Evolutionary conservation across 2,888 invertebrate species (phyloP).

Genomic region (Rotaria magnacalcarata): DNA sequence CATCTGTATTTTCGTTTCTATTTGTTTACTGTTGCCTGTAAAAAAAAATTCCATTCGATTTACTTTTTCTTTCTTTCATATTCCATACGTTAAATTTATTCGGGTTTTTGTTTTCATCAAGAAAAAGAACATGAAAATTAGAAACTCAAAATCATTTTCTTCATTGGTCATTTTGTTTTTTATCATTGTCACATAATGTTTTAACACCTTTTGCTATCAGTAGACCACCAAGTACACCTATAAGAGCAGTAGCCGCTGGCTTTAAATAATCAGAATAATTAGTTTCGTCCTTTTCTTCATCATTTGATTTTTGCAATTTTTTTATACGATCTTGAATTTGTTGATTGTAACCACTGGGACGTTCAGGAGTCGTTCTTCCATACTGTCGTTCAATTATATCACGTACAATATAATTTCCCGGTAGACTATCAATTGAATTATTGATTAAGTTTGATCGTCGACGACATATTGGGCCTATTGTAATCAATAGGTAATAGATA

Average conservation of each 20-base stretch:
- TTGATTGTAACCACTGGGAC: not conserved
- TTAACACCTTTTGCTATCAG: not conserved
- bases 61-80: too few species aligned
- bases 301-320: not conserved
- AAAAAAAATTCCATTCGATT: too few species aligned
- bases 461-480: not conserved
- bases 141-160: too few species aligned
- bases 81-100: too few species aligned
- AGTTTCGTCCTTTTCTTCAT: not conserved
- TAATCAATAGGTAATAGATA: not conserved
- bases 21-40: too few species aligned
- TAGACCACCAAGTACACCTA: not conserved
- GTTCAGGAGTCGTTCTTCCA: not conserved
- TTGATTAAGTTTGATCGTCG: not conserved
- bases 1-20: too few species aligned
- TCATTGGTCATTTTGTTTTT: not conserved
- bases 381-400: conserved; percentile 23
- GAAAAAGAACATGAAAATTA: too few species aligned
- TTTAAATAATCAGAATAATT: not conserved
- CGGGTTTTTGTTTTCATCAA: too few species aligned
- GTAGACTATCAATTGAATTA: not conserved
- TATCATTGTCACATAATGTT: not conserved
- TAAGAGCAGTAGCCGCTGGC: not conserved
- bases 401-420: conserved; percentile 29
- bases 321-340: conserved; percentile 31